A percentile compares a stretch with the other conserved stretches of the same genome.
Conservation (phyloP, 1,140 invertebrate genomes). For the Schlechtendalia chinensis region DNA sequence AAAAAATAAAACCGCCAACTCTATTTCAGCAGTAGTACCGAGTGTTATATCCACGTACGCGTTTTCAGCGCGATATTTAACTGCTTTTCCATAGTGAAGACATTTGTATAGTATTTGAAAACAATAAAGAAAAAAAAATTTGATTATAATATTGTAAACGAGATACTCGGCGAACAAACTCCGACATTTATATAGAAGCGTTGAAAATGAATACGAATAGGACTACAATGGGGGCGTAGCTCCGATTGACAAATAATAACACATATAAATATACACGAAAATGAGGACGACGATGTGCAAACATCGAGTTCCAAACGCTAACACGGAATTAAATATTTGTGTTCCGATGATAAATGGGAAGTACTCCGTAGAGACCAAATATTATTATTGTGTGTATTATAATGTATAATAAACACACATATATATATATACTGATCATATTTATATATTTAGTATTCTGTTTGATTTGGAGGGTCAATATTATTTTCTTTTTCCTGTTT, state of each 20-base stretch:
- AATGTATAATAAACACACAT: background rate
- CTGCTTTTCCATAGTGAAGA: constrained; percentile 2
- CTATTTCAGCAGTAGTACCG: background rate
- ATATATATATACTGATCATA: background rate
- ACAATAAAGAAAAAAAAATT: background rate
- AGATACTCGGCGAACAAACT: background rate
- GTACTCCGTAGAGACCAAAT: constrained; percentile 8
- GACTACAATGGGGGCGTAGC: background rate
- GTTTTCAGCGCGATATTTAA: background rate
- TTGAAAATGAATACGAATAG: background rate
- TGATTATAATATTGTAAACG: background rate
- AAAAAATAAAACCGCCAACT: background rate
- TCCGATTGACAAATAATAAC: constrained; percentile 9
- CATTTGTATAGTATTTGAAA: background rate
- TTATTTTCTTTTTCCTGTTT: background rate
- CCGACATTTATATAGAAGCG: background rate
- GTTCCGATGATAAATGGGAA: constrained; percentile 1
- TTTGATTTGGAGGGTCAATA: background rate
- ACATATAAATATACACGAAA: background rate
- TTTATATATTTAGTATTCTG: background rate
- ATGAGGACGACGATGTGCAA: constrained; percentile 9
- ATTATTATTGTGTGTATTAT: constrained; percentile 4
- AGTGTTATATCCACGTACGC: background rate
- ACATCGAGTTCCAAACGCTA: constrained; percentile 1
- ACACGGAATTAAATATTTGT: constrained; percentile 18